Evolutionary conservation across 2,888 invertebrate species (phyloP).

Genomic region (Arctia plantaginis): DNA sequence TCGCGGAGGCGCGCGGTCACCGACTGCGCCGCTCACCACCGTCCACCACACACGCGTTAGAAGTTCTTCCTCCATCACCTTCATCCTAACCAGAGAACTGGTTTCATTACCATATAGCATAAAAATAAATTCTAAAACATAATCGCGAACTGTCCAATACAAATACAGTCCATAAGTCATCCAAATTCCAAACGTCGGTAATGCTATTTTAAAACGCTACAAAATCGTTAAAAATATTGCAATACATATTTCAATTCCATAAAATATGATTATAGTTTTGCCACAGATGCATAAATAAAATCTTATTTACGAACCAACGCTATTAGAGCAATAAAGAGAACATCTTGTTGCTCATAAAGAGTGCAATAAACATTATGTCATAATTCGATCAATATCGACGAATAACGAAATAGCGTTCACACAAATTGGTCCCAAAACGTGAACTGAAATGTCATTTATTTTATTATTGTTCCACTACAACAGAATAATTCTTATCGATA

Average conservation of each 20-base stretch:
- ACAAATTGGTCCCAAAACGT: neutral
- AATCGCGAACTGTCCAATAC: neutral
- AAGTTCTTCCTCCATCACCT: slow-evolving; percentile 26
- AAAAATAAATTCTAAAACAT: neutral
- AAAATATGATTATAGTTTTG: neutral
- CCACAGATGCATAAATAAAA: neutral
- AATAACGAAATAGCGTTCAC: neutral
- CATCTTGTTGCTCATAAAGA: neutral
- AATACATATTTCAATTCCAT: neutral
- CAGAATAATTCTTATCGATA: neutral
- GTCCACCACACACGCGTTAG: slow-evolving; percentile 9
- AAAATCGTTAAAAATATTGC: neutral
- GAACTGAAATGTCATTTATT: neutral
- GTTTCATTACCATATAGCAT: slow-evolving; percentile 7
- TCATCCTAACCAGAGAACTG: slow-evolving; percentile 16
- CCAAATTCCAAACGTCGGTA: neutral
- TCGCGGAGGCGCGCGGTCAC: slow-evolving; percentile 63
- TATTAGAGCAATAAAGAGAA: neutral
- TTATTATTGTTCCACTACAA: neutral
- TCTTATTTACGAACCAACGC: neutral
- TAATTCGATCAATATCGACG: neutral
- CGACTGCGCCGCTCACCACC: slow-evolving; percentile 61
- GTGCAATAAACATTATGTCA: neutral
- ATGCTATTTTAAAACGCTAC: neutral
- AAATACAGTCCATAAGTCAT: neutral